Evolutionary conservation across 2,888 invertebrate species (phyloP).

Genomic region (Pseudanteris insignis): DNA sequence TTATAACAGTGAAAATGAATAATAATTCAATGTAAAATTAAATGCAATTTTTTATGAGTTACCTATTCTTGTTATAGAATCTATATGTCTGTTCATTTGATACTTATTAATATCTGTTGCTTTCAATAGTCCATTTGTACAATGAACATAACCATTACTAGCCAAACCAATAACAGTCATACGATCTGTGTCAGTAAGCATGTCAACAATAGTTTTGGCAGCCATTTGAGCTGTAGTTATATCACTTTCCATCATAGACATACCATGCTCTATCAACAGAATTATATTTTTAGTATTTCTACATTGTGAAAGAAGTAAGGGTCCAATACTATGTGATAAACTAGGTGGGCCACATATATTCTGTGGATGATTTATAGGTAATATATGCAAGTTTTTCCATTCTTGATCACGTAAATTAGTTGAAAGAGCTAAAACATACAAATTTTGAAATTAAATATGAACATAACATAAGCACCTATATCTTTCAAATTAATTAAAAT

Average conservation of each 20-base stretch:
- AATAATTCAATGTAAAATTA: constrained; percentile 6
- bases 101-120: constrained; percentile 63
- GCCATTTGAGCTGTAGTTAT: constrained; percentile 59
- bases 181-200: constrained; percentile 60
- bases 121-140: constrained; percentile 54
- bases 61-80: constrained; percentile 55
- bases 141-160: constrained; percentile 51
- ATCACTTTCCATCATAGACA: constrained; percentile 60
- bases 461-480: neutral
- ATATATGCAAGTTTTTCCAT: constrained; percentile 61
- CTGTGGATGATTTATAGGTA: constrained; percentile 57
- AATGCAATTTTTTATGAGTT: constrained; percentile 8
- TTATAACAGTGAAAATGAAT: no score
- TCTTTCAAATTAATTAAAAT: neutral
- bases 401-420: constrained; percentile 52
- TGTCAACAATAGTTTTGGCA: constrained; percentile 61
- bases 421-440: constrained; percentile 58
- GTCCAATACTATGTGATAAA: constrained; percentile 60
- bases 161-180: constrained; percentile 59
- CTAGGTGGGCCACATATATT: constrained; percentile 62
- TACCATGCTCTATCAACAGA: constrained; percentile 58
- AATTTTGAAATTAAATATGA: no score
- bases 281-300: constrained; percentile 59
- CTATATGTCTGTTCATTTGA: constrained; percentile 57
- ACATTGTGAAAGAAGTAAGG: constrained; percentile 60